Evolutionary conservation across 2,113 vertebrate genomes (phyloP).

Genomic region (Bambusicola thoracicus): DNA sequence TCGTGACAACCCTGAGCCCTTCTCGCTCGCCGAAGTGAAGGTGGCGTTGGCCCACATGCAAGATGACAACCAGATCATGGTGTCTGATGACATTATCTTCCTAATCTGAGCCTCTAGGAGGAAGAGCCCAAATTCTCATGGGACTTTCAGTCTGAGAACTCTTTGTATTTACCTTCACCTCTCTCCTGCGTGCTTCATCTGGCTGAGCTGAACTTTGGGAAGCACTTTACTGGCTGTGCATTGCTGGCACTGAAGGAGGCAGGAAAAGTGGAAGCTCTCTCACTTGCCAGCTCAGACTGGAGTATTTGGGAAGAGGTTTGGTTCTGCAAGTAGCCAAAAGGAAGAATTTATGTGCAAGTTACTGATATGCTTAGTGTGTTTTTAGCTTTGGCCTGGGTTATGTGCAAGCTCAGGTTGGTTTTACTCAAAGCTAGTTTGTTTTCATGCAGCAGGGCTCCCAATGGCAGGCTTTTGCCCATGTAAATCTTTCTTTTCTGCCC

Average conservation of each 20-base stretch:
- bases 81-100: constrained; percentile 94
- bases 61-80: constrained; percentile 97
- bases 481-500: neutral
- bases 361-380: neutral
- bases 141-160: neutral
- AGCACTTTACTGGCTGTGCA: neutral
- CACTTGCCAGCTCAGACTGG: neutral
- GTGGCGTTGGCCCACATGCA: constrained; percentile 89
- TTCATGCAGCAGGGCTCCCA: neutral
- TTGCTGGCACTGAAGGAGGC: neutral
- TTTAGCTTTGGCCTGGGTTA: neutral
- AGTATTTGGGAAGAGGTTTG: neutral
- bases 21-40: constrained; percentile 83
- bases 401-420: neutral
- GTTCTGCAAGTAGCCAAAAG: neutral
- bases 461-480: neutral
- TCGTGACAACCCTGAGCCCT: constrained; percentile 75
- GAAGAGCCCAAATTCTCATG: rapidly evolving
- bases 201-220: neutral
- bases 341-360: neutral
- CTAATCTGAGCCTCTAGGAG: constrained; percentile 82
- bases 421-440: neutral
- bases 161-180: neutral
- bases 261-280: neutral
- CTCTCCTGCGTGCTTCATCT: neutral